A percentile compares a stretch with the other conserved stretches of the same genome.
These are phyloP conservation scores for Eurois occulta DNA, from an alignment of 2,888 invertebrate species.

Conservation along the genomic window DNA sequence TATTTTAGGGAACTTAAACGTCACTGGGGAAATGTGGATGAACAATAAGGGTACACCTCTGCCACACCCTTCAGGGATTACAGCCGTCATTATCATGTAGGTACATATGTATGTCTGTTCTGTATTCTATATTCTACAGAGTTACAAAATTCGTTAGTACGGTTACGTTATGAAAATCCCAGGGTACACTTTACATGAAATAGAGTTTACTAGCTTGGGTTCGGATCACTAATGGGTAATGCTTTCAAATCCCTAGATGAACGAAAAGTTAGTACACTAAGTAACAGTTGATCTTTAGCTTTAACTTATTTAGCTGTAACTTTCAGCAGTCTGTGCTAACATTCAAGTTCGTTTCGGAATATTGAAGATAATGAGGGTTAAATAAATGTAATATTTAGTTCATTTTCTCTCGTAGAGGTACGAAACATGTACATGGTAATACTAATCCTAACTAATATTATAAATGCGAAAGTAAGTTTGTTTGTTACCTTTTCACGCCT, in stretches of 20 bases:
- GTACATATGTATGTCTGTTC: neutral
- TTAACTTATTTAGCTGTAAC: conserved; percentile 18
- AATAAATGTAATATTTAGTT: neutral
- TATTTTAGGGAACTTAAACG: too few species aligned
- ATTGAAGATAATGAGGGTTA: neutral
- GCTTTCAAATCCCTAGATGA: conserved; percentile 40
- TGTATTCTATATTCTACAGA: neutral
- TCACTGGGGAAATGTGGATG: too few species aligned
- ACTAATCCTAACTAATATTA: too few species aligned
- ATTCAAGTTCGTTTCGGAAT: conserved; percentile 3
- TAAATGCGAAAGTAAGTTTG: too few species aligned
- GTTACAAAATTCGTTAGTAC: neutral
- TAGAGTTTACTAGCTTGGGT: conserved; percentile 29
- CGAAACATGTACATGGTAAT: too few species aligned
- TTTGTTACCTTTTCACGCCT: too few species aligned
- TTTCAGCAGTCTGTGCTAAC: conserved; percentile 3
- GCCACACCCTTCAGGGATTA: neutral
- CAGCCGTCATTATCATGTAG: neutral
- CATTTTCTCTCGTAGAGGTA: neutral
- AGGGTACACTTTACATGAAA: conserved; percentile 21
- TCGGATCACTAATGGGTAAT: conserved; percentile 44
- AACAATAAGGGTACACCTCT: too few species aligned
- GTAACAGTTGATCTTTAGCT: conserved; percentile 27
- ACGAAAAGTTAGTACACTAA: conserved; percentile 27
- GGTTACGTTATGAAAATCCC: conserved; percentile 27